These are phyloP conservation scores for Priocnemis perturbator DNA, from an alignment of 2,888 invertebrate genomes.

Conservation along the genomic window DNA sequence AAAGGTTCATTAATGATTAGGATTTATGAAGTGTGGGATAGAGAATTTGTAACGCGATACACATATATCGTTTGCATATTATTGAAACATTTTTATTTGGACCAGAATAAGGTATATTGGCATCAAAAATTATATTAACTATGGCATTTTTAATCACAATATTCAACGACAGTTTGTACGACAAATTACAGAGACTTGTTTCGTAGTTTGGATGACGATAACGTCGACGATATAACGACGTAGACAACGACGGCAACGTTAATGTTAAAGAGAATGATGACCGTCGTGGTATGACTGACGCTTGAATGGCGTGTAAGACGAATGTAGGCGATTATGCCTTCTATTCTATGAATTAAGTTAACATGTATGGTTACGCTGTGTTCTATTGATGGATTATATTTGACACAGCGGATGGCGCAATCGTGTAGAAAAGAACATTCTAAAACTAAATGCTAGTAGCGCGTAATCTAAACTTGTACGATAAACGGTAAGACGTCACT, in stretches of 20 bases:
- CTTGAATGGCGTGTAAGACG: neutral
- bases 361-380: neutral
- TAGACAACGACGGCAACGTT: neutral
- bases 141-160: neutral
- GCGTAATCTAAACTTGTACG: slow-evolving; percentile 2
- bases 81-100: slow-evolving; percentile 1
- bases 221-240: too few relatives aligned
- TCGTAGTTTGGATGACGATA: too few relatives aligned
- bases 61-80: too few relatives aligned
- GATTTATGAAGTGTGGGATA: too few relatives aligned
- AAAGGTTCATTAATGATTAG: too few relatives aligned
- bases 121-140: slow-evolving; percentile 5
- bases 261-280: neutral
- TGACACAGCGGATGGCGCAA: neutral
- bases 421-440: neutral
- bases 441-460: slow-evolving; percentile 3
- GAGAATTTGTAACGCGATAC: too few relatives aligned
- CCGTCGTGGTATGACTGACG: neutral
- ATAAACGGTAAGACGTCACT: neutral
- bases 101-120: slow-evolving; percentile 1
- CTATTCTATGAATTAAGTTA: too few relatives aligned
- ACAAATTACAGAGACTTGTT: too few relatives aligned
- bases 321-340: neutral
- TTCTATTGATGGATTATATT: neutral
- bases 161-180: too few relatives aligned